A percentile compares a stretch with the other conserved stretches of the same genome.
phyloP scores from a whole-genome alignment of 2,113 vertebrate genomes.

The Halichoerus grypus region DNA sequence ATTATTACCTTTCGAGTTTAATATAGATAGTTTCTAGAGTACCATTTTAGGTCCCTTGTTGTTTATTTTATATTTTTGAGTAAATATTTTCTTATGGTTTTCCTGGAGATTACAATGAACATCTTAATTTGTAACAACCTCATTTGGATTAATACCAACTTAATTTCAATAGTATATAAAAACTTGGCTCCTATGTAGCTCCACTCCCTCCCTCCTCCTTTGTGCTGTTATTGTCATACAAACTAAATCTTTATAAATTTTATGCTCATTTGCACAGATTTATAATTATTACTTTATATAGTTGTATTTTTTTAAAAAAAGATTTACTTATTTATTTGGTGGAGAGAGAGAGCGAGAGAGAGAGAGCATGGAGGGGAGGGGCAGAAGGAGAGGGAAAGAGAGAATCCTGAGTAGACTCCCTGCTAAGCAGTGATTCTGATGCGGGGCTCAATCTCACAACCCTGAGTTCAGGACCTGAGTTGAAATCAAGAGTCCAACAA shows the following conservation, averaged over 20 bases:
- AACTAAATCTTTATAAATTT: neutral
- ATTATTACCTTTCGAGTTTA: neutral
- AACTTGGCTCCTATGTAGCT: neutral
- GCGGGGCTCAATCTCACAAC: too few species aligned
- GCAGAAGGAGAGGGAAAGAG: too few species aligned
- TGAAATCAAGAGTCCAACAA: neutral
- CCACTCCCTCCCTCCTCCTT: neutral
- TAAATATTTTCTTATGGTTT: neutral
- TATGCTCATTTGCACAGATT: neutral
- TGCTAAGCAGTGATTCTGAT: too few species aligned
- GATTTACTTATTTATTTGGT: too few species aligned
- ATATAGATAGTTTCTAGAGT: neutral
- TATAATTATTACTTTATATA: neutral
- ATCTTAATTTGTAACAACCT: neutral
- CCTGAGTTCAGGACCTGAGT: too few species aligned
- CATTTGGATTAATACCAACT: neutral
- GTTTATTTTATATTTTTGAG: neutral
- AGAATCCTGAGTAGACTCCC: too few species aligned
- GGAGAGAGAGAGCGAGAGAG: too few species aligned
- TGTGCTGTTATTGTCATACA: neutral
- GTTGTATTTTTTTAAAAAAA: neutral
- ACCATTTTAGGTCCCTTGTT: neutral
- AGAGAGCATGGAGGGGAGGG: accelerated
- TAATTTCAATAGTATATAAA: neutral
- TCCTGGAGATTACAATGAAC: neutral